These are phyloP conservation scores for Lycodopsis pacificus DNA, from an alignment of 2,797 vertebrate genomes.

Conservation along the genomic window DNA sequence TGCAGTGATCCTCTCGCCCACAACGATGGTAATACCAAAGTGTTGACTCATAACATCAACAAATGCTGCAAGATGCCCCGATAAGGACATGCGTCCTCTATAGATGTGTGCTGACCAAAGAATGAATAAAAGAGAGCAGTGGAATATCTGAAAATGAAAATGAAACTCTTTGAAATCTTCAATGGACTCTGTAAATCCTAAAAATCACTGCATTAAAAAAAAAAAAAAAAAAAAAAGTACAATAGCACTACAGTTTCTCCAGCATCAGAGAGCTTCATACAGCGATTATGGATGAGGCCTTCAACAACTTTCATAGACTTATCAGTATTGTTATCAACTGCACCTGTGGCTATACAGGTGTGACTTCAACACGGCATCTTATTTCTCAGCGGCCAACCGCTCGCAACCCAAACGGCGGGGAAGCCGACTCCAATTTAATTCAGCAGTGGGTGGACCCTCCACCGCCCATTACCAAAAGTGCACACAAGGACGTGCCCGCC, in stretches of 20 bases:
- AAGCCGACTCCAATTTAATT: slow-evolving; percentile 14
- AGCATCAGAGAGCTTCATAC: background rate
- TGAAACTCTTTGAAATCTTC: background rate
- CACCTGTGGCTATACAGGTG: slow-evolving; percentile 1
- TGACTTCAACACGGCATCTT: background rate
- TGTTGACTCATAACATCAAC: slow-evolving; percentile 53
- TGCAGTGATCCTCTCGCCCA: background rate
- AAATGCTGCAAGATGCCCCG: slow-evolving; percentile 29
- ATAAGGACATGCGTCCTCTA: slow-evolving; percentile 32
- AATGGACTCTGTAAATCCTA: background rate
- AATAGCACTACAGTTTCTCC: background rate
- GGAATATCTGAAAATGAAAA: background rate
- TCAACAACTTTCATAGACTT: background rate
- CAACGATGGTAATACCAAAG: slow-evolving; percentile 30
- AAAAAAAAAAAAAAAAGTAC: background rate
- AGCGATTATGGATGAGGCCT: background rate
- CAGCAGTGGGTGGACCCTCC: slow-evolving; percentile 54
- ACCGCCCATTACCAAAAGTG: slow-evolving; percentile 29
- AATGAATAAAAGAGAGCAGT: background rate
- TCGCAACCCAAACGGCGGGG: slow-evolving; percentile 16
- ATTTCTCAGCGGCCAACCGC: slow-evolving; percentile 12
- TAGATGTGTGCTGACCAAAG: background rate
- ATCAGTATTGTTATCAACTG: background rate
- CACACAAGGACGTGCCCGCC: slow-evolving; percentile 34
- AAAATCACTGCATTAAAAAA: background rate